Evolutionary conservation across 2,113 vertebrate species (phyloP).

Genomic region (Perognathus longimembris): DNA sequence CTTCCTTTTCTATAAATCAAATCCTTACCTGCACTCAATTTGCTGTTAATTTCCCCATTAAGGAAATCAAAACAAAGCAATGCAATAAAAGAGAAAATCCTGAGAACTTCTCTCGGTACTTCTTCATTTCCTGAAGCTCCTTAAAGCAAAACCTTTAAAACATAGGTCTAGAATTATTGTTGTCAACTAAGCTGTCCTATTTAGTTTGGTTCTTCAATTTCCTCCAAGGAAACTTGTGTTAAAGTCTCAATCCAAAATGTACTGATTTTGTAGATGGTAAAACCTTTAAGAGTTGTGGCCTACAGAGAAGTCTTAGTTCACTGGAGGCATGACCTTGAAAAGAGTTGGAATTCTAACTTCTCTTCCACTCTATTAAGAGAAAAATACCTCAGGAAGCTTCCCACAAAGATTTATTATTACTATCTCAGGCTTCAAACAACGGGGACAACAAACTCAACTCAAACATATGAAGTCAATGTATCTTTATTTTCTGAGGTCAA

Average conservation of each 20-base stretch:
- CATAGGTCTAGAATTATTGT: background rate
- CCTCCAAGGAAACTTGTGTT: background rate
- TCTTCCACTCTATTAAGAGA: too few species aligned
- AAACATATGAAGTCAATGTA: background rate
- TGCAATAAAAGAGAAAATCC: background rate
- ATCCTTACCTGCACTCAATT: background rate
- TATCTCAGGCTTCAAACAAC: background rate
- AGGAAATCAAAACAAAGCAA: background rate
- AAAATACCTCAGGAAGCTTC: background rate
- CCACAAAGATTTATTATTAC: background rate
- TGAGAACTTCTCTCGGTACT: background rate
- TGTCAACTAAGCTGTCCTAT: background rate
- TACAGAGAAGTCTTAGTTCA: background rate
- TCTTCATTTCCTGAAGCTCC: background rate
- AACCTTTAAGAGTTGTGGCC: background rate
- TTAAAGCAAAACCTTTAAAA: background rate
- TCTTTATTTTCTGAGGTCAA: background rate
- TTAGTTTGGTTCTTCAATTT: background rate
- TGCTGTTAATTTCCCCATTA: background rate
- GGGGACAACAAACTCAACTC: background rate
- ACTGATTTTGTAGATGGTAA: background rate
- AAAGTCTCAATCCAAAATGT: background rate
- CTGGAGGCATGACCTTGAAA: background rate
- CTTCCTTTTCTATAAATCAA: background rate
- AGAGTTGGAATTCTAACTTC: too few species aligned